Evolutionary conservation across 2,113 vertebrate species (phyloP), one percentile per base, ranked within the genome.

Genomic region (Scolopax mira): DNA sequence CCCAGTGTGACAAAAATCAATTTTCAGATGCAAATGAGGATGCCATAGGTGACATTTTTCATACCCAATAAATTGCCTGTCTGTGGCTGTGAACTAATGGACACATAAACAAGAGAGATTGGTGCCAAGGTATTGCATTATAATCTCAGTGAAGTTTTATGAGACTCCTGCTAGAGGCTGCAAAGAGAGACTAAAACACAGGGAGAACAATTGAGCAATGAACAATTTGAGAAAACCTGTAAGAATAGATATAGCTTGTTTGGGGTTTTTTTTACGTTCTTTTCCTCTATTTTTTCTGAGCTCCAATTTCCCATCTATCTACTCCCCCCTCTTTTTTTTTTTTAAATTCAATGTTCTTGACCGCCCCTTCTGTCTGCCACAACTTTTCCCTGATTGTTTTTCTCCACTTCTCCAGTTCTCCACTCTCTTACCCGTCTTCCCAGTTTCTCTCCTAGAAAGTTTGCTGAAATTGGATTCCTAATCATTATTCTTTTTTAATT

Each of bases 1-100:
- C 97, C 95, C 96, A 95, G 92, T 92, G 95, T 97, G 98, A 97
- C 93, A 97, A 97, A 98, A 98, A 98, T 97, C 97, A 97, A 98
- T 98, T 98, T 97, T 96, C 95, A 97, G 95, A 97, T 98, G 97
- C 97, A 98, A 98, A 98, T 98, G 73, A 96, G 86, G 91, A 85
- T 95, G 93, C 85, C 96, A 97, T 41, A 93, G 96, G 94, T 98
- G 97, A 91, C 91, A 94, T 97, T 97, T 98, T 98, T 98, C 96
- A 97, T 91, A 93, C 81, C 90, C 79, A 67, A 94, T 97, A 98
- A 97, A 98, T 97, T 97, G 96, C 95, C 96, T 98, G 97, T 98
- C 96, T 97, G 79, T 96, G 86, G 93, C 94, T 98, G 98, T 98
- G 97, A 98, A 97, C 96, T 96, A 96, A 97, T 91, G 96, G 97